phyloP scores from a whole-genome alignment of 2,888 invertebrate species.

The Polydesmus complanatus region DNA sequence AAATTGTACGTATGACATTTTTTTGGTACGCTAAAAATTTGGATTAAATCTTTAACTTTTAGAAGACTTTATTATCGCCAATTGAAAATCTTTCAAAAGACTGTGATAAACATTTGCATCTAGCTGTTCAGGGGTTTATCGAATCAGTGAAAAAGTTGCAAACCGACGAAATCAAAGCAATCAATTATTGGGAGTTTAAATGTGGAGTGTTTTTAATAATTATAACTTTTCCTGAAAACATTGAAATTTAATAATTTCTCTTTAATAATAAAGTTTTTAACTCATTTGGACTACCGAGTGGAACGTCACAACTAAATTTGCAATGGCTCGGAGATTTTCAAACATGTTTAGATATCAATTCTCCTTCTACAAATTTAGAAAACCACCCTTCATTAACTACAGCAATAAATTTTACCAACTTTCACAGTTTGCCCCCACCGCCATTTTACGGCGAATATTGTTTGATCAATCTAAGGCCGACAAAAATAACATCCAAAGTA shows the following conservation, averaged over 20 bases:
- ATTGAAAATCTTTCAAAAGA: not conserved
- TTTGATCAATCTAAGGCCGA: not conserved
- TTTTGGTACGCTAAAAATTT: no score
- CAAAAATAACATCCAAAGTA: not conserved
- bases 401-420: not conserved
- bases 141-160: not conserved
- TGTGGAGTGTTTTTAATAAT: not conserved
- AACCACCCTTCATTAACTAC: not conserved
- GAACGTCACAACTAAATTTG: not conserved
- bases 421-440: not conserved
- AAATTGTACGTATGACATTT: no score
- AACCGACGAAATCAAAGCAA: not conserved
- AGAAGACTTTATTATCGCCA: not conserved
- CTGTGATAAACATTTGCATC: not conserved
- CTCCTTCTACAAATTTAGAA: not conserved
- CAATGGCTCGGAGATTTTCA: not conserved
- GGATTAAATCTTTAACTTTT: not conserved
- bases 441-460: not conserved
- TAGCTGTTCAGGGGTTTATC: not conserved
- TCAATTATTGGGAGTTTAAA: not conserved
- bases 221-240: not conserved
- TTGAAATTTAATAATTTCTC: no score
- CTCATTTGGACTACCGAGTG: not conserved
- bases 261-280: not conserved
- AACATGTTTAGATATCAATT: not conserved